Percentiles rank a stretch among this genome's conserved stretches.
These are phyloP conservation scores for Smithornis capensis DNA, from an alignment of 2,113 vertebrate species.

Conservation along the genomic window DNA sequence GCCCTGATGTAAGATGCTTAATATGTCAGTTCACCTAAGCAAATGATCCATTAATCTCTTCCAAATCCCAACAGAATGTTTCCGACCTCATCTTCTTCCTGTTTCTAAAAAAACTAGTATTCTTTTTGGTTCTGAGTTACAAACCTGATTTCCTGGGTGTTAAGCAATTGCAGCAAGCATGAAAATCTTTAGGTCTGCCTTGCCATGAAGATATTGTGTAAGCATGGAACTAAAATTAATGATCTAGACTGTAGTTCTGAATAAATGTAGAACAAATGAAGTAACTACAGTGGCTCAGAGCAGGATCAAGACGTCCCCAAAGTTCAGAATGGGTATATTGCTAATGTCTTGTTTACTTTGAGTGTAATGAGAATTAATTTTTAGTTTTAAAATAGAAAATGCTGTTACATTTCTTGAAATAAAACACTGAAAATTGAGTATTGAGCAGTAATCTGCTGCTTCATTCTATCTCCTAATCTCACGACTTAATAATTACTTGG, in stretches of 20 bases:
- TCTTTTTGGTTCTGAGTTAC: not conserved
- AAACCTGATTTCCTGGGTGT: not conserved
- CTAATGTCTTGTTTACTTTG: not conserved
- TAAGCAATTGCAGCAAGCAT: not conserved
- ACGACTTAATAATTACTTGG: not conserved
- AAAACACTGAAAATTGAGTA: not conserved
- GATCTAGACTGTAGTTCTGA: not conserved
- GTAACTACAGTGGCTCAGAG: not conserved
- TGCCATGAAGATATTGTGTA: not conserved
- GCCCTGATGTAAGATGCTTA: not conserved
- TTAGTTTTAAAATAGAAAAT: not conserved
- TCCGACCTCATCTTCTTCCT: not conserved
- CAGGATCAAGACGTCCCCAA: not conserved
- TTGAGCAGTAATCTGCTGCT: not conserved
- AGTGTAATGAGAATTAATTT: not conserved
- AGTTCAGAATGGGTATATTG: not conserved
- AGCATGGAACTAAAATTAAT: not conserved
- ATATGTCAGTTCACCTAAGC: not conserved
- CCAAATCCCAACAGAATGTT: not conserved
- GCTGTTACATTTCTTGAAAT: accelerated
- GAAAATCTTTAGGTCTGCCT: not conserved
- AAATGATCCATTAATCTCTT: not conserved
- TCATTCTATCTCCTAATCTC: not conserved
- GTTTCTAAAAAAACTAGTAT: not conserved
- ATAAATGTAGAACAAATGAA: not conserved